Evolutionary conservation across 2,113 vertebrate species (phyloP), one percentile per base, ranked within the genome.

Genomic region (Grammatotria lemairii): DNA sequence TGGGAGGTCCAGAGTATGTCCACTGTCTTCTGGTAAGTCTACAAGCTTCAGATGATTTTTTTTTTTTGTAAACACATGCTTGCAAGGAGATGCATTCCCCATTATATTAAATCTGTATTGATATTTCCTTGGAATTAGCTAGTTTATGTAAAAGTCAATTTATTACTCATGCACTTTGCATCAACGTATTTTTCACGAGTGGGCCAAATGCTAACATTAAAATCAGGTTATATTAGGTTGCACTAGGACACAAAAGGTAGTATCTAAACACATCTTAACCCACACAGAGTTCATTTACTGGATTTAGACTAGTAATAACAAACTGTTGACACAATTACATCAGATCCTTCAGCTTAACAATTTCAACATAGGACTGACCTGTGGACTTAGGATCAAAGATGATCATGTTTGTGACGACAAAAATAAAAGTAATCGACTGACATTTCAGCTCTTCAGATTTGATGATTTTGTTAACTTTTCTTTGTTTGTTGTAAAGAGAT

Each of bases 1-100:
- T 98, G 55, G 98, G 98, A 90, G 98, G 97, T 8, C 97, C 98
- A 1, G 98, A 98, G 83, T 98, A 97, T 80, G 97, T 98, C 75
- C 97, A 98, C 92, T 98, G 97, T 95, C 97, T 98, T 53, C 93
- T 98, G 97, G 98, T 98, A 93, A 96, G 96, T 91, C 49, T 10
- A 21, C 4, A 11, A 33, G 14, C 21, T 23, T 58, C n/a, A 13
- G 55, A 33, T 31, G 3, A 16, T 33, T 33, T 8, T 8, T 10
- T 54, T 21, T 54, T 57, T 58, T 47, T 21, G 16, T 35, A 47
- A 85, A 49, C n/a, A 13, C 47, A 13, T 19, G 9, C 31, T 53
- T 68, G 6, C 16, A 42, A 53, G 21, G 33, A 19, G 26, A 33
- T 49, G 3, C 70, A 19, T 75, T 31, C 23, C 26, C 26, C 45